Evolutionary conservation across 2,888 invertebrate species (phyloP).

Genomic region (Sepiola atlantica): DNA sequence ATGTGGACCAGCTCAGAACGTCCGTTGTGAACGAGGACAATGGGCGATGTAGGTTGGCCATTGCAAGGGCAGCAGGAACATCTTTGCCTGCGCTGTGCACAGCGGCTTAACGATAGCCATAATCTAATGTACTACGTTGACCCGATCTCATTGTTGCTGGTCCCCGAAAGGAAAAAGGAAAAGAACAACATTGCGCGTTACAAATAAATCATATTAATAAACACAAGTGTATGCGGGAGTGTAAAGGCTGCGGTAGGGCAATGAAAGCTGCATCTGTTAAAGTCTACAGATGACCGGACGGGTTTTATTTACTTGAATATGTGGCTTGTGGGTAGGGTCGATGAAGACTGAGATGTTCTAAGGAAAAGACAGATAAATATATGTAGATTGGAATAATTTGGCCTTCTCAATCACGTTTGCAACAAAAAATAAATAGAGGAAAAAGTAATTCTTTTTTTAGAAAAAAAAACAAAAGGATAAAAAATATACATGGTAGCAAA

Average conservation of each 20-base stretch:
- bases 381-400: slow-evolving; percentile 8
- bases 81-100: neutral
- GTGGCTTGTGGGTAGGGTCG: neutral
- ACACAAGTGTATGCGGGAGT: neutral
- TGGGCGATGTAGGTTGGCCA: neutral
- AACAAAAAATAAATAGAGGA: neutral
- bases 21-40: neutral
- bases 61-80: neutral
- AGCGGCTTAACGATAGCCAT: slow-evolving; percentile 32
- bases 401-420: neutral
- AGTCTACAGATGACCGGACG: neutral
- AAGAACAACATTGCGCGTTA: slow-evolving; percentile 8
- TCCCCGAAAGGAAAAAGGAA: neutral
- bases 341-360: neutral
- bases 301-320: slow-evolving; percentile 19
- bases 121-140: slow-evolving; percentile 1
- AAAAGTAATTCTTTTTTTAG: neutral
- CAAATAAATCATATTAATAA: slow-evolving; percentile 1
- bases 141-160: neutral
- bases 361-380: neutral
- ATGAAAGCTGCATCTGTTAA: neutral
- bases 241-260: neutral
- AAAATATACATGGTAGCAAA: neutral
- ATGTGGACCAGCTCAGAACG: slow-evolving; percentile 8
- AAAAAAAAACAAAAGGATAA: neutral